These are phyloP conservation scores for Stichopus horrens DNA, from an alignment of 53 echinoderm and acorn worm genomes.

Conservation along the genomic window DNA sequence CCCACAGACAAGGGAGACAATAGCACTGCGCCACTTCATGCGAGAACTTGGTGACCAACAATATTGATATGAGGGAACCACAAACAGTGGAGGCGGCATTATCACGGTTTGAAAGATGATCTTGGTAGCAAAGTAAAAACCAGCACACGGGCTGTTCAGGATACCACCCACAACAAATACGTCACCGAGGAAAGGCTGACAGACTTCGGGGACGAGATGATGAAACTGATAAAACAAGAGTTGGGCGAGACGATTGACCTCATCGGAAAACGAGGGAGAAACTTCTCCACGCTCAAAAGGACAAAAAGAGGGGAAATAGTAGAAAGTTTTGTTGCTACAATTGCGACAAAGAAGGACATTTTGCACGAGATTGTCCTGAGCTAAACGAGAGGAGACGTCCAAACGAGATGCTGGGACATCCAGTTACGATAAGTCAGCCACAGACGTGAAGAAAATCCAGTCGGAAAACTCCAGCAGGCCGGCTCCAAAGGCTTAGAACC, in stretches of 20 bases:
- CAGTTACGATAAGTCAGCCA: not conserved
- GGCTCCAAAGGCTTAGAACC: constrained; percentile 44
- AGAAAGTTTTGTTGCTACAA: constrained; percentile 40
- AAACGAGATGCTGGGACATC: not conserved
- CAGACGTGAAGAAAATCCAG: not conserved
- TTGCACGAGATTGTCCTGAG: constrained; percentile 31
- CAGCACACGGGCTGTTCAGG: not conserved
- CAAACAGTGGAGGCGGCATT: constrained; percentile 39
- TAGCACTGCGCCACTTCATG: constrained; percentile 40
- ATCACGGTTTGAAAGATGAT: constrained; percentile 13
- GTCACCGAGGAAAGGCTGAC: not conserved
- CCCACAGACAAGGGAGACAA: constrained; percentile 42
- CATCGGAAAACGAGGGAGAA: no score
- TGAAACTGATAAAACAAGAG: not conserved
- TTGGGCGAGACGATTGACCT: not conserved
- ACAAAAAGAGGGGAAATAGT: not conserved
- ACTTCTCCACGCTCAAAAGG: not conserved
- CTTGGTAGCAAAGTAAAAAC: constrained; percentile 4
- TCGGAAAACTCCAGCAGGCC: constrained; percentile 54
- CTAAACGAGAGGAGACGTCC: not conserved
- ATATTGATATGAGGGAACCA: constrained; percentile 49
- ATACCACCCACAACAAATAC: not conserved
- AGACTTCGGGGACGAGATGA: not conserved
- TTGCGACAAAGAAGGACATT: constrained; percentile 52
- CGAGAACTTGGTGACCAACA: constrained; percentile 44